Evolutionary conservation across 2,113 vertebrate genomes (phyloP).

Genomic region (Pangasianodon hypophthalmus): DNA sequence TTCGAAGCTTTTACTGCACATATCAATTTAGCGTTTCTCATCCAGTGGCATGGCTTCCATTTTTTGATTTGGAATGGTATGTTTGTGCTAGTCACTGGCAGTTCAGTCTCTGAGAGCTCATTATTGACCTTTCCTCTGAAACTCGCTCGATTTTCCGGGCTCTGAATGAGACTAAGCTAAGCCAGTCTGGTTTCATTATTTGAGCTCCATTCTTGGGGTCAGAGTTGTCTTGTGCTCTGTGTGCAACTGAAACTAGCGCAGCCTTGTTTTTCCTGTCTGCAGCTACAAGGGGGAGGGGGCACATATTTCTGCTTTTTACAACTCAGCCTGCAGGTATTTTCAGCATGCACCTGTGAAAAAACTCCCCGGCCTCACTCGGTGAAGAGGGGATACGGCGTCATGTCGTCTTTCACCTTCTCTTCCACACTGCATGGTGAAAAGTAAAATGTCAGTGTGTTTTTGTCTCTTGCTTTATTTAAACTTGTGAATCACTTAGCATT

Average conservation of each 20-base stretch:
- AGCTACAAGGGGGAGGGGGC: constrained; percentile 37
- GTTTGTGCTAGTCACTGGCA: neutral
- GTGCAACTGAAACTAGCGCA: constrained; percentile 41
- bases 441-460: constrained; percentile 9
- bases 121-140: neutral
- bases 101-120: neutral
- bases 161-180: neutral
- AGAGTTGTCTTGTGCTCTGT: constrained; percentile 17
- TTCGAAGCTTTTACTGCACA: neutral
- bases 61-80: neutral
- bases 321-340: constrained; percentile 70
- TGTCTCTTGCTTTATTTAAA: constrained; percentile 2
- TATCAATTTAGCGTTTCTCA: neutral
- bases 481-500: neutral
- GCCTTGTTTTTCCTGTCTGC: constrained; percentile 58
- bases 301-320: constrained; percentile 68
- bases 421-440: neutral
- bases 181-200: neutral
- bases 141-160: neutral
- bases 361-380: constrained; percentile 54
- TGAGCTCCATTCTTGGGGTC: neutral
- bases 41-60: neutral
- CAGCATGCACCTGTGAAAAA: constrained; percentile 73
- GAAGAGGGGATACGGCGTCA: neutral
- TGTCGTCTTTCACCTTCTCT: neutral